phyloP scores from a whole-genome alignment of 2,113 vertebrate species.

The Copsychus sechellarum region DNA sequence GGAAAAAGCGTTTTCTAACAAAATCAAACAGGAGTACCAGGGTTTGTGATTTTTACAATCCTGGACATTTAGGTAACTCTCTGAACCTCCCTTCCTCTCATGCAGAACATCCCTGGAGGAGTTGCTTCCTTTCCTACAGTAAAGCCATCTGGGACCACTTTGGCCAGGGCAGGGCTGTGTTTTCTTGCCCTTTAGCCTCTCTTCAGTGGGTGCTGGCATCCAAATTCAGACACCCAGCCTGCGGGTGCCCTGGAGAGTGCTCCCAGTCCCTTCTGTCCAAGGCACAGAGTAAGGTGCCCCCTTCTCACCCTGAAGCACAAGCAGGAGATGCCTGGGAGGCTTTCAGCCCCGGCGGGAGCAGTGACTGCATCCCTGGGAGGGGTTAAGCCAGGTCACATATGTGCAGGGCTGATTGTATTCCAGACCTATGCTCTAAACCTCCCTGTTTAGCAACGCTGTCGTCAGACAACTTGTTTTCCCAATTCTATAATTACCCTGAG shows the following conservation, averaged over 20 bases:
- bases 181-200: background rate
- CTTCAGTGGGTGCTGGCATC: background rate
- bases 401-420: slow-evolving; percentile 64
- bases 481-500: slow-evolving; percentile 65
- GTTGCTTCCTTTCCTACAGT: background rate
- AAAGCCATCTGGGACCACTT: background rate
- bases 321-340: background rate
- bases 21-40: background rate
- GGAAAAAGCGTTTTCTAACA: background rate
- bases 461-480: slow-evolving; percentile 69
- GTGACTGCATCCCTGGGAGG: slow-evolving; percentile 15
- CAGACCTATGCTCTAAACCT: slow-evolving; percentile 64
- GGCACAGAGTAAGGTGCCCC: background rate
- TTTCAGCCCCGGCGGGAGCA: background rate
- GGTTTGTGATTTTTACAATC: background rate
- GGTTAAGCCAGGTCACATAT: slow-evolving; percentile 55
- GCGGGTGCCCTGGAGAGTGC: background rate
- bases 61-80: background rate
- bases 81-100: background rate
- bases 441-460: slow-evolving; percentile 65
- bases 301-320: background rate
- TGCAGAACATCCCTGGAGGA: background rate
- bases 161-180: background rate
- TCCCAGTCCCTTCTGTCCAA: background rate
- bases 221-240: background rate